phyloP scores from a whole-genome alignment of 2,888 invertebrate species.

The Polietes domitor region DNA sequence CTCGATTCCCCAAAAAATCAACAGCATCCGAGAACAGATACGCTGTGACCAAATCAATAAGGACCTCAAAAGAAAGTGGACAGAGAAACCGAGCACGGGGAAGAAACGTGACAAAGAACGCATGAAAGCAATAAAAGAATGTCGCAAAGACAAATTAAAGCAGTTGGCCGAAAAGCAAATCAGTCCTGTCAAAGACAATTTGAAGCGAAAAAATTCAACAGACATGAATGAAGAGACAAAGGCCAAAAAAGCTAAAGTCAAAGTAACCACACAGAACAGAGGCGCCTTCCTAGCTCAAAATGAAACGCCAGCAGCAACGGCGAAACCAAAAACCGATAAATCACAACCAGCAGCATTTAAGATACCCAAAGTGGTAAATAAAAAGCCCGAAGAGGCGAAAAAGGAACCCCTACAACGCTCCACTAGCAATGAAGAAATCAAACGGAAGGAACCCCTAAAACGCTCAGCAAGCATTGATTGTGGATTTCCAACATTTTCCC shows the following conservation, averaged over 20 bases:
- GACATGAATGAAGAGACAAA: constrained; percentile 23
- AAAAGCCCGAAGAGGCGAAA: constrained; percentile 18
- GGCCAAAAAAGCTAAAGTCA: constrained; percentile 77
- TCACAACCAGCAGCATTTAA: constrained; percentile 39
- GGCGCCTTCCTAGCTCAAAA: constrained; percentile 82
- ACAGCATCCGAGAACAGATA: constrained; percentile 49
- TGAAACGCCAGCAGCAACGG: constrained; percentile 75
- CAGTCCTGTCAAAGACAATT: constrained; percentile 42
- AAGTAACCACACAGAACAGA: constrained; percentile 82
- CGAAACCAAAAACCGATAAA: constrained; percentile 47
- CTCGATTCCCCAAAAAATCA: constrained; percentile 19
- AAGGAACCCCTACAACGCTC: constrained; percentile 36
- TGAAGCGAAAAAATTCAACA: constrained; percentile 60
- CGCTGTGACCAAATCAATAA: constrained; percentile 55
- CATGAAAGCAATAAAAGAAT: constrained; percentile 69
- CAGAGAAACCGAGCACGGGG: constrained; percentile 71
- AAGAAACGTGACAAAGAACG: constrained; percentile 68
- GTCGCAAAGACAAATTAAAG: constrained; percentile 74
- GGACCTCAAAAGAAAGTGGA: constrained; percentile 74
- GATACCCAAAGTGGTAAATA: constrained; percentile 57
- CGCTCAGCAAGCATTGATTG: constrained; percentile 40
- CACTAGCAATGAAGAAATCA: constrained; percentile 48
- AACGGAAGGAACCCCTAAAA: neutral
- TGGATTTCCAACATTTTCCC: constrained; percentile 66
- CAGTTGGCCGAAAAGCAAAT: constrained; percentile 72